Base-by-base conservation (phyloP, 2,797 vertebrate species). In the Amblyopsis hoosieri region DNA sequence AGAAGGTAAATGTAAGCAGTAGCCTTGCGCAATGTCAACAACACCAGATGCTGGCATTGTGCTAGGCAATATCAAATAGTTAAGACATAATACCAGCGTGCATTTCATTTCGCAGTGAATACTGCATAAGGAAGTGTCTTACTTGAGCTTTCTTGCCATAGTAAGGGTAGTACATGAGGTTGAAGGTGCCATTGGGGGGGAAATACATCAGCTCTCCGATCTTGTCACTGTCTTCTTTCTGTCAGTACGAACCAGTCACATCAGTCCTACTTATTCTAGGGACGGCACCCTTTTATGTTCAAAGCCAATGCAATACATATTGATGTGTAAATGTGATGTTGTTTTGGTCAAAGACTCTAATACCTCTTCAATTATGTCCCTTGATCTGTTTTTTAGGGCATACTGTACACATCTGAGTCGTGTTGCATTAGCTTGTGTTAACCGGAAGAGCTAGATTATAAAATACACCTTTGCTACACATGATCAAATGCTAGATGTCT, bases 71-170 rank as follows among this genome's bases (percentile, higher is more conserved):
- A 42, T 42, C 7, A 42, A 42, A 42, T 37, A 37, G 37, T 37
- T 7, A 37, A 42, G 37, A 42, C 37, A 2, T 10, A 42, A 42
- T 42, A 42, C 37, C 1, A 42, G 37, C 37, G 9, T 42, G 37
- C 37, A 8, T 42, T 10, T 9, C 0, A 42, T 42, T 42, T 42
- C 2, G 37, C 37, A 10, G 37, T 10, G 37, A 42, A 42, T 42
- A 42, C 4, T n/a, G 56, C 13, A 6, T 55, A 37, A 55, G 33
- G 17, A 48, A n/a, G n/a, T 37, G 7, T 61, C 73, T 74, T 79
- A 98, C 97, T 96, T 99, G 97, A 45, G 96, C 90, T 83, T 96
- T 97, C 83, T 93, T 96, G 67, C 97, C 97, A 0, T 98, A 99
- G 87, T 97, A 99, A 29, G 97, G 97, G 82, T 96, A 99, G 82